Percentiles rank a stretch among this genome's conserved stretches.
Conservation (phyloP, 2,888 invertebrate species). For the Rhyacophila evoluta region DNA sequence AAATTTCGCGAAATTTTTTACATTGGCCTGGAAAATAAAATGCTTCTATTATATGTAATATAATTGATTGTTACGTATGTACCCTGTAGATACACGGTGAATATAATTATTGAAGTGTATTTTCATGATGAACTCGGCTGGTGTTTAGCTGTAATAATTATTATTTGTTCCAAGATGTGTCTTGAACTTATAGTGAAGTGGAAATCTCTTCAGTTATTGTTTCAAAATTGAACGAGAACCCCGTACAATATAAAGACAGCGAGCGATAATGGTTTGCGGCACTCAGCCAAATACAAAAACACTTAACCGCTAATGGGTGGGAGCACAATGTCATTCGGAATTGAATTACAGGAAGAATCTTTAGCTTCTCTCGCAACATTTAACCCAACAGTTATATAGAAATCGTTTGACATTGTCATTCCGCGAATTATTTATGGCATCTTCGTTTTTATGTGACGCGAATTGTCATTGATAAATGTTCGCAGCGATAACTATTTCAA, state of each 20-base stretch:
- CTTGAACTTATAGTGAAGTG: not conserved
- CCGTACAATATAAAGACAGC: conserved; percentile 25
- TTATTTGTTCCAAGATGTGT: not conserved
- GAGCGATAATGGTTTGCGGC: conserved; percentile 35
- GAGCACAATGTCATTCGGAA: conserved; percentile 48
- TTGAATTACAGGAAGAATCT: conserved; percentile 45
- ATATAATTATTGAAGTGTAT: too few species aligned
- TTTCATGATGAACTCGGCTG: not conserved
- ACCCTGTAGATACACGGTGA: too few species aligned
- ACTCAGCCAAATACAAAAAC: conserved; percentile 50
- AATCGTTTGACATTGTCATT: not conserved
- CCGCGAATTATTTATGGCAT: too few species aligned
- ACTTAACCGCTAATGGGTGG: conserved; percentile 43
- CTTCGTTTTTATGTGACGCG: too few species aligned
- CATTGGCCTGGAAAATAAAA: too few species aligned
- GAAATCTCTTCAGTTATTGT: conserved; percentile 22
- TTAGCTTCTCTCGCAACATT: conserved; percentile 12
- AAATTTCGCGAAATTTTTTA: too few species aligned
- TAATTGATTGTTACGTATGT: too few species aligned
- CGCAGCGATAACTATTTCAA: too few species aligned
- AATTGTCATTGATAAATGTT: too few species aligned
- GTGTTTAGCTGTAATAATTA: not conserved
- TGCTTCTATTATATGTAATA: too few species aligned
- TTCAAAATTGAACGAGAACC: not conserved
- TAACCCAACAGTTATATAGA: not conserved